Percentiles rank a stretch among this genome's conserved stretches.
Conservation (phyloP, 2,113 vertebrate genomes). For the Phylloscopus whistleri region DNA sequence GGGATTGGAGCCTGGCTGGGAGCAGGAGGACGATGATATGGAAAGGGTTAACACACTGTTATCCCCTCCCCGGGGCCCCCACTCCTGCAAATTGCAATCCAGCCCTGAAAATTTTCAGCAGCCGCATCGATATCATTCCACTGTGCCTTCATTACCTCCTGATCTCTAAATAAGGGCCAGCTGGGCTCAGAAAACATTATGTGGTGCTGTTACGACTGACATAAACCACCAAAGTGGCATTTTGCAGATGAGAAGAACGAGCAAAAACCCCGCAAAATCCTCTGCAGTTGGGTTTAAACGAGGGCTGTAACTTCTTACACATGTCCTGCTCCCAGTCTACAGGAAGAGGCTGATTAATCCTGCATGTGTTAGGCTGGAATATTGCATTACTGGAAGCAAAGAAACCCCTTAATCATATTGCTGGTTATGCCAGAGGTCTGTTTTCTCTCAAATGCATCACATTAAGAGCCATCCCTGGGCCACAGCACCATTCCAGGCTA, state of each 20-base stretch:
- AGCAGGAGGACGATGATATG: background rate
- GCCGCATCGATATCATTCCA: background rate
- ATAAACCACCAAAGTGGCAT: slow-evolving; percentile 51
- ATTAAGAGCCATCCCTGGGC: slow-evolving; percentile 31
- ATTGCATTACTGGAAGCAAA: slow-evolving; percentile 66
- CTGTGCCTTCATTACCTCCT: slow-evolving; percentile 35
- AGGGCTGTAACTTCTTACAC: slow-evolving; percentile 57
- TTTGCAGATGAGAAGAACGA: slow-evolving; percentile 33
- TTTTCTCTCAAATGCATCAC: slow-evolving; percentile 61
- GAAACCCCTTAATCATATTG: slow-evolving; percentile 62
- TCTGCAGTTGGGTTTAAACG: slow-evolving; percentile 47
- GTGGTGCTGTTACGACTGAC: slow-evolving; percentile 20
- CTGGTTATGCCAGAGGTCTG: slow-evolving; percentile 61
- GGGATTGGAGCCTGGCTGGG: background rate
- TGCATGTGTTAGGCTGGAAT: slow-evolving; percentile 52
- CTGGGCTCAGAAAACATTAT: slow-evolving; percentile 37
- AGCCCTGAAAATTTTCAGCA: background rate
- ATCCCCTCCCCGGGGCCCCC: background rate
- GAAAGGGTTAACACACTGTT: background rate
- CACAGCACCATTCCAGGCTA: background rate
- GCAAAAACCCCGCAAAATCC: slow-evolving; percentile 42
- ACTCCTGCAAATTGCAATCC: background rate
- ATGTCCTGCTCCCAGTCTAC: slow-evolving; percentile 31
- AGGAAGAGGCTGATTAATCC: slow-evolving; percentile 65
- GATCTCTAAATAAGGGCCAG: slow-evolving; percentile 52